Percentiles rank a stretch among this genome's conserved stretches.
Evolutionary conservation across 1,140 invertebrate species (phyloP).

Genomic region (Dendrolimus kikuchii): DNA sequence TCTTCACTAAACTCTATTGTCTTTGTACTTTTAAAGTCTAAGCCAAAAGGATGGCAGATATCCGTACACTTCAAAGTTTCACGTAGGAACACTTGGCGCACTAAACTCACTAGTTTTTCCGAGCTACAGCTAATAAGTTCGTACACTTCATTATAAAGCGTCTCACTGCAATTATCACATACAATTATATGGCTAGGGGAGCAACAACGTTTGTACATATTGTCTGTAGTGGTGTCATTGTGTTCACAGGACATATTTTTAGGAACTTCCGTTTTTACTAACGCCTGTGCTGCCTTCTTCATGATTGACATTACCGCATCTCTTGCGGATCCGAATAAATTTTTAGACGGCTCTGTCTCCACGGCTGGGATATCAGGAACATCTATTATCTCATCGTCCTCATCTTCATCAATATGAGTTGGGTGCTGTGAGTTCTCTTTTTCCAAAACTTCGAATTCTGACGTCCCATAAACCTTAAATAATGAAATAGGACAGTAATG

Average conservation of each 20-base stretch:
- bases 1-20: constrained; percentile 59
- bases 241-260: constrained; percentile 65
- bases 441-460: constrained; percentile 90
- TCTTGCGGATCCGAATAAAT: constrained; percentile 87
- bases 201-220: constrained; percentile 70
- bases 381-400: constrained; percentile 76
- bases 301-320: constrained; percentile 91
- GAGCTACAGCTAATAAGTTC: constrained; percentile 78
- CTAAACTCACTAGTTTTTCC: constrained; percentile 71
- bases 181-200: constrained; percentile 80
- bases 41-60: constrained; percentile 73
- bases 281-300: constrained; percentile 88
- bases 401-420: constrained; percentile 75
- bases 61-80: constrained; percentile 72
- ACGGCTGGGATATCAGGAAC: constrained; percentile 52
- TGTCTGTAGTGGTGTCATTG: constrained; percentile 54
- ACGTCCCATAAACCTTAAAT: constrained; percentile 92
- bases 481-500: constrained; percentile 98
- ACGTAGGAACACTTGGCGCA: constrained; percentile 71
- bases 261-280: constrained; percentile 80
- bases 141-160: constrained; percentile 76
- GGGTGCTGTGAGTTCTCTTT: constrained; percentile 79
- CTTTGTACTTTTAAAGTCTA: constrained; percentile 74
- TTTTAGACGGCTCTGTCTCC: constrained; percentile 71
- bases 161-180: constrained; percentile 80